Percentiles rank a stretch among this genome's conserved stretches.
These are phyloP conservation scores for Echinometra lucunter DNA, from an alignment of 53 echinoderm and acorn worm species.

Conservation along the genomic window DNA sequence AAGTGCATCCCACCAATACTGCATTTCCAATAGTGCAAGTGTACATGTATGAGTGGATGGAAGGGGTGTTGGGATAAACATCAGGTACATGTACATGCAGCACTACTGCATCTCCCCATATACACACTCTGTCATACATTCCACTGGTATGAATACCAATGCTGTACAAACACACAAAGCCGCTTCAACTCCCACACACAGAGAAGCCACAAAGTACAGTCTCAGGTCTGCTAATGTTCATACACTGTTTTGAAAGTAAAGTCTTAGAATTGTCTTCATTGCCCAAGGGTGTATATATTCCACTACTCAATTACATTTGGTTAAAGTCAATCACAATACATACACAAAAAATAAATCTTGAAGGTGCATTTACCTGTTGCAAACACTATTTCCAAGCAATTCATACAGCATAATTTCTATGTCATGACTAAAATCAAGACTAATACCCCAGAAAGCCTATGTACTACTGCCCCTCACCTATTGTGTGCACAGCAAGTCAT, in stretches of 20 bases:
- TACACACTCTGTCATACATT: slow-evolving; percentile 57
- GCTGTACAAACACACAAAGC: slow-evolving; percentile 67
- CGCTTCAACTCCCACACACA: slow-evolving; percentile 65
- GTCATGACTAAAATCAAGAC: slow-evolving; percentile 11
- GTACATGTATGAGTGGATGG: neutral
- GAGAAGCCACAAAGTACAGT: slow-evolving; percentile 54
- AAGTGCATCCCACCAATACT: slow-evolving; percentile 31
- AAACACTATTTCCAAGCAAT: neutral
- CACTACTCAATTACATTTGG: neutral
- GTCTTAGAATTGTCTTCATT: neutral
- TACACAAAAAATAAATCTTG: neutral
- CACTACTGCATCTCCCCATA: neutral
- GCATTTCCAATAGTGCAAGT: slow-evolving; percentile 29
- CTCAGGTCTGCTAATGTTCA: slow-evolving; percentile 1
- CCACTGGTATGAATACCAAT: slow-evolving; percentile 59
- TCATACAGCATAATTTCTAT: neutral
- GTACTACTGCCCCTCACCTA: slow-evolving; percentile 20
- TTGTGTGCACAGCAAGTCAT: slow-evolving; percentile 64
- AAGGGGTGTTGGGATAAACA: slow-evolving; percentile 27
- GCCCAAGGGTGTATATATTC: neutral
- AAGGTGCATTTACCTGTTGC: neutral
- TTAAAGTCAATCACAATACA: too few relatives aligned
- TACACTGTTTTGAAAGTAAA: neutral
- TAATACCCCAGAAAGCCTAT: neutral
- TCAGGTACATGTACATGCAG: slow-evolving; percentile 51